Conservation (phyloP, 2,888 invertebrate genomes). For the Antheraea assamensis region DNA sequence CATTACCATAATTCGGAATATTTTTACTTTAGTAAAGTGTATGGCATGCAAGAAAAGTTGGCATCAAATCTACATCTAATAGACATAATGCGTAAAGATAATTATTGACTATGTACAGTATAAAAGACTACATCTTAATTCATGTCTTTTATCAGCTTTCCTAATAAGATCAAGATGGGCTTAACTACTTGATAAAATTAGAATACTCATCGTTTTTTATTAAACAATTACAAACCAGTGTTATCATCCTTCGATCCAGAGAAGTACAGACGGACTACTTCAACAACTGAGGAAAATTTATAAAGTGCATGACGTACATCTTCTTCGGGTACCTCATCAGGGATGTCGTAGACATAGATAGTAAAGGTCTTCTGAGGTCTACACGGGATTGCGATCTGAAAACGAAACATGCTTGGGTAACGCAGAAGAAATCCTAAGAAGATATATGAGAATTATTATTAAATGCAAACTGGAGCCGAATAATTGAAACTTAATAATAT, state of each 20-base stretch:
- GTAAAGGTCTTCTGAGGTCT: slow-evolving; percentile 94
- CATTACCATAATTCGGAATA: no score
- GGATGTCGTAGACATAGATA: slow-evolving; percentile 90
- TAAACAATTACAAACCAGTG: slow-evolving; percentile 42
- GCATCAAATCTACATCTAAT: no score
- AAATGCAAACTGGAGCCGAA: slow-evolving; percentile 14
- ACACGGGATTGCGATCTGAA: slow-evolving; percentile 90
- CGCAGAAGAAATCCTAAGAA: slow-evolving; percentile 20
- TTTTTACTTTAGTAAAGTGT: no score
- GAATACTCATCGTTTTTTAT: no score
- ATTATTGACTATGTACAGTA: no score
- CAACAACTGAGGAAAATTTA: slow-evolving; percentile 90
- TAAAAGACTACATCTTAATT: no score
- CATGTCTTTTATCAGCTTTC: no score
- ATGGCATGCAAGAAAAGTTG: no score
- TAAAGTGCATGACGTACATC: slow-evolving; percentile 91
- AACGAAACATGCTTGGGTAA: background rate
- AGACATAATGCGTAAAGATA: no score
- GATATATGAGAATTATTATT: slow-evolving; percentile 19
- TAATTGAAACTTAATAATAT: no score
- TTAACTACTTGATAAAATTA: no score
- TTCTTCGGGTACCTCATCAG: slow-evolving; percentile 92
- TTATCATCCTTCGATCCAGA: slow-evolving; percentile 70
- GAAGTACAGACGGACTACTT: slow-evolving; percentile 87
- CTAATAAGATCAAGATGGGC: no score